Evolutionary conservation across 53 echinoderm and acorn worm genomes (phyloP).

Genomic region (Actinopyga echinites): DNA sequence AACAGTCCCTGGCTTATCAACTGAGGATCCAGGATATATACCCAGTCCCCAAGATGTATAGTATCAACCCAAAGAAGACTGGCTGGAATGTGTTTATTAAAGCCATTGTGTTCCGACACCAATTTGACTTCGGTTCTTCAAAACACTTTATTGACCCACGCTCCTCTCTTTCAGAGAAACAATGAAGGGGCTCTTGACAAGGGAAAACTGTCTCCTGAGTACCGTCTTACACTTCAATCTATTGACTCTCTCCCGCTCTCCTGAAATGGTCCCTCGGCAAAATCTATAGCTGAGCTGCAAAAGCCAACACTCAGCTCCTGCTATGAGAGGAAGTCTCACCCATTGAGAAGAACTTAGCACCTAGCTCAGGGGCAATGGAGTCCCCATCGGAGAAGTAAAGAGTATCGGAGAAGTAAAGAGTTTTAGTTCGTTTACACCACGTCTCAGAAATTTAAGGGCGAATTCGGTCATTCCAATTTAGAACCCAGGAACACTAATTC

Average conservation of each 20-base stretch:
- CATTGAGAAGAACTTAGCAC: too few relatives aligned
- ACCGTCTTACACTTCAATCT: conserved; percentile 12
- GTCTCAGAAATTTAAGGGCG: too few relatives aligned
- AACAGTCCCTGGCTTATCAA: not conserved
- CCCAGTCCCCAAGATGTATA: not conserved
- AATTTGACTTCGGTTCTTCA: conserved; percentile 26
- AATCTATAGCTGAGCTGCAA: not conserved
- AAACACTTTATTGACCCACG: conserved; percentile 30
- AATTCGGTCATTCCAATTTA: too few relatives aligned
- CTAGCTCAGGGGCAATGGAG: too few relatives aligned
- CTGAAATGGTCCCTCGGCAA: conserved; percentile 5
- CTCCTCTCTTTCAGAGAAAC: conserved; percentile 15
- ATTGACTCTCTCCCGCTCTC: conserved; percentile 2
- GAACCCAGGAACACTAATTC: too few relatives aligned
- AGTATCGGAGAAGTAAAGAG: too few relatives aligned
- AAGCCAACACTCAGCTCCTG: not conserved
- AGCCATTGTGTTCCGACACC: conserved; percentile 24
- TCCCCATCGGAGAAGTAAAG: too few relatives aligned
- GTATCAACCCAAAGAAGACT: conserved; percentile 1
- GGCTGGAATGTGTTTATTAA: conserved; percentile 29
- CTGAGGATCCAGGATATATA: not conserved
- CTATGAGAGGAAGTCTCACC: too few relatives aligned
- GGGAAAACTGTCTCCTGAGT: not conserved
- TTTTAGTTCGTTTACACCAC: too few relatives aligned
- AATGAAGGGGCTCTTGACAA: not conserved